A percentile compares a stretch with the other conserved stretches of the same genome.
These are phyloP conservation scores for Plecotus auritus DNA, from an alignment of 2,113 vertebrate species.

Conservation along the genomic window DNA sequence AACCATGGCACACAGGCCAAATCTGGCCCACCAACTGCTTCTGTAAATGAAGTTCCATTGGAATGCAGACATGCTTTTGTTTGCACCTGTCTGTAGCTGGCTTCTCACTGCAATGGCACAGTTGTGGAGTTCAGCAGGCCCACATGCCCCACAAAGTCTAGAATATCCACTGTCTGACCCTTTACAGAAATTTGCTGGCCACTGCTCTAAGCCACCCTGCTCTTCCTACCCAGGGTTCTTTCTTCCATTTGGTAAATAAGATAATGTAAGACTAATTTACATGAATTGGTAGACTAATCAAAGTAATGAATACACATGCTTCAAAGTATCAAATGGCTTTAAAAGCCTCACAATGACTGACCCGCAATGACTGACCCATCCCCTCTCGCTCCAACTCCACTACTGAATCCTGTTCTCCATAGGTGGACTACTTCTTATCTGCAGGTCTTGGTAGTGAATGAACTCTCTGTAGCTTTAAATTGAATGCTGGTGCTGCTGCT, in stretches of 20 bases:
- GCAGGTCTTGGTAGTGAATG: background rate
- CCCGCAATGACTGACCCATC: fast-evolving
- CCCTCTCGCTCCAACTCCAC: background rate
- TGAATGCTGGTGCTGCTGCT: background rate
- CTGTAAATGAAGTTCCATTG: no score
- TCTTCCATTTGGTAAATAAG: background rate
- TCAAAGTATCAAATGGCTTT: background rate
- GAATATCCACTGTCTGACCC: background rate
- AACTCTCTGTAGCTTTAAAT: background rate
- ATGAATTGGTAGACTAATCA: background rate
- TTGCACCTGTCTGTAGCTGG: background rate
- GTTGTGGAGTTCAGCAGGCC: background rate
- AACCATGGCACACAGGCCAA: no score
- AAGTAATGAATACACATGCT: background rate
- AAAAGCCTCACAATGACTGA: background rate
- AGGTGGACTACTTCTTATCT: background rate
- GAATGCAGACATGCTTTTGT: fast-evolving
- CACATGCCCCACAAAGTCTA: no score
- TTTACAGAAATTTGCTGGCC: background rate
- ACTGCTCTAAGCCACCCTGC: background rate
- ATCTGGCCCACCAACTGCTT: no score
- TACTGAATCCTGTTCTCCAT: background rate
- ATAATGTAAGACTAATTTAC: background rate
- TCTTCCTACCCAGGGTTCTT: background rate
- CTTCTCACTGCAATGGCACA: fast-evolving